Evolutionary conservation across 2,797 vertebrate species (phyloP).

Genomic region (Danio jaintianensis): DNA sequence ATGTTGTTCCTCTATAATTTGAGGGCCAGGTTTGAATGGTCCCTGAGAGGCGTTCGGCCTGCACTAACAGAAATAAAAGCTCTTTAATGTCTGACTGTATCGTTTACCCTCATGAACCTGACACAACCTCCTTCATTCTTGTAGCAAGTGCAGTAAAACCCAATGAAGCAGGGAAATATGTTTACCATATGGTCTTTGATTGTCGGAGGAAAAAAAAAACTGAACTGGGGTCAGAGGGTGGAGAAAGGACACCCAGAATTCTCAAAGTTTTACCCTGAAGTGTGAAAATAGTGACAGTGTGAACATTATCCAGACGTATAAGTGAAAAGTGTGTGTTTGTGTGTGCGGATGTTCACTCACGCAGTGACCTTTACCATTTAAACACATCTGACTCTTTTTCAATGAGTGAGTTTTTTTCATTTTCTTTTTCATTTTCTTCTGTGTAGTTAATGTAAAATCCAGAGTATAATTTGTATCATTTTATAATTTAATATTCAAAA

Average conservation of each 20-base stretch:
- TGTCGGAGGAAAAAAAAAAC: slow-evolving; percentile 62
- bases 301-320: slow-evolving; percentile 53
- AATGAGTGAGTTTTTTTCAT: no score
- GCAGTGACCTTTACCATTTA: slow-evolving; percentile 2
- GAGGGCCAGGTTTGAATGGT: slow-evolving; percentile 64
- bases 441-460: no score
- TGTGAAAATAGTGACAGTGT: slow-evolving; percentile 35
- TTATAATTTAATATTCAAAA: no score
- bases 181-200: slow-evolving; percentile 84
- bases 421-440: no score
- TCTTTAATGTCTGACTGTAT: slow-evolving; percentile 77
- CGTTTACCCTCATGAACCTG: slow-evolving; percentile 73
- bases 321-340: slow-evolving; percentile 6
- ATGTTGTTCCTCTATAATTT: slow-evolving; percentile 77
- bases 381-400: background rate
- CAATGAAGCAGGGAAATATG: slow-evolving; percentile 80
- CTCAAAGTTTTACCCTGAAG: slow-evolving; percentile 11
- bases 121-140: slow-evolving; percentile 69
- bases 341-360: background rate
- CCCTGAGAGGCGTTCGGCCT: slow-evolving; percentile 68
- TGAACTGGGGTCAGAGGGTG: slow-evolving; percentile 42
- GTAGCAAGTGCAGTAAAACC: slow-evolving; percentile 80
- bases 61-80: slow-evolving; percentile 78
- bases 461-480: no score
- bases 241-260: slow-evolving; percentile 48